phyloP scores from a whole-genome alignment of 2,888 invertebrate species.

The Xestia ashworthii region DNA sequence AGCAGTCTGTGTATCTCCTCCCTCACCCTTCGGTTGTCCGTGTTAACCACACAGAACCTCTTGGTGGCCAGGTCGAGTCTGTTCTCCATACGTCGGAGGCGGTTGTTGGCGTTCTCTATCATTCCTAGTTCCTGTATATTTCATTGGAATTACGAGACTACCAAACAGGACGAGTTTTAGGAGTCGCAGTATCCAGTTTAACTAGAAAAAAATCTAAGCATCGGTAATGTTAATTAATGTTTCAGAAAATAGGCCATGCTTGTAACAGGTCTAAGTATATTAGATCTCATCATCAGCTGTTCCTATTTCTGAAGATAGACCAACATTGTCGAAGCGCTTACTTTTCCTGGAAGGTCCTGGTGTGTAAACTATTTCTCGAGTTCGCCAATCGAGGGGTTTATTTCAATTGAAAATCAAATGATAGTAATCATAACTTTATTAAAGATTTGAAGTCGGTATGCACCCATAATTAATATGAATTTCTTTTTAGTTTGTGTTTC shows the following conservation, averaged over 20 bases:
- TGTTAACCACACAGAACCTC: conserved; percentile 93
- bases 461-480: not conserved
- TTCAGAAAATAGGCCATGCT: not conserved
- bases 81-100: conserved; percentile 92
- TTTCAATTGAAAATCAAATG: conserved; percentile 16
- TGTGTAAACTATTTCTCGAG: not conserved
- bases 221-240: not conserved
- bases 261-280: not conserved
- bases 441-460: not conserved
- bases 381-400: not conserved
- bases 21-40: conserved; percentile 93
- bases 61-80: conserved; percentile 94
- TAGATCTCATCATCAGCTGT: not conserved
- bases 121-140: conserved; percentile 80
- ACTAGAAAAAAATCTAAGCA: not conserved
- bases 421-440: not conserved
- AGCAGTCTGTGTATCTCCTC: conserved; percentile 95
- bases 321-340: not conserved
- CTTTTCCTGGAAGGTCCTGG: not conserved
- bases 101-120: conserved; percentile 88
- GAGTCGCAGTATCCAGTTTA: not conserved
- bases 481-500: not conserved
- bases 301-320: not conserved
- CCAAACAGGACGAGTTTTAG: not conserved
- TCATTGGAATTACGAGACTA: not conserved